phyloP scores from a whole-genome alignment of 1,140 invertebrate species.

The Pomacea maculata region DNA sequence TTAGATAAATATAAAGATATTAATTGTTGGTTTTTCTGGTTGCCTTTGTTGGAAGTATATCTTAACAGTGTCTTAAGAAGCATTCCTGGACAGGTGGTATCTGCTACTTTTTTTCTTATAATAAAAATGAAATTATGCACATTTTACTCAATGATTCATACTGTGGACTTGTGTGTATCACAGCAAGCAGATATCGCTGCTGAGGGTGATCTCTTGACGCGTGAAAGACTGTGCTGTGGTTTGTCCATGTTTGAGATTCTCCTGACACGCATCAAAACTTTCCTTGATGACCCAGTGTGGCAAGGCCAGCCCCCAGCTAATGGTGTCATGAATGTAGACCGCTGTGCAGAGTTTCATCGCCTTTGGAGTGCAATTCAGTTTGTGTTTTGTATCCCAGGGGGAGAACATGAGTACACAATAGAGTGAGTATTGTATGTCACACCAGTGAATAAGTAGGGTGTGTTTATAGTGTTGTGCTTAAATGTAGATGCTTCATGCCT shows the following conservation, averaged over 20 bases:
- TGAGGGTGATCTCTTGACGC: constrained; percentile 94
- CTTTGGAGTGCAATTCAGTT: constrained; percentile 99
- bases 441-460: no score
- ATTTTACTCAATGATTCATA: constrained; percentile 1
- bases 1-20: no score
- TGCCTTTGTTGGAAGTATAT: no score
- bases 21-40: no score
- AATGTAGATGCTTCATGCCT: no score
- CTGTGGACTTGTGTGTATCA: constrained; percentile 5
- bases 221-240: constrained; percentile 98
- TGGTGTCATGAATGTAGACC: constrained; percentile 95
- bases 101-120: no score
- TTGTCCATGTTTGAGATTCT: constrained; percentile 98
- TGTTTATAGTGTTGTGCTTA: no score
- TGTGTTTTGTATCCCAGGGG: constrained; percentile 96
- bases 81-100: no score
- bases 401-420: constrained; percentile 96
- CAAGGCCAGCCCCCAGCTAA: constrained; percentile 85
- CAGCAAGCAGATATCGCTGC: constrained; percentile 66
- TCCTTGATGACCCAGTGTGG: constrained; percentile 88
- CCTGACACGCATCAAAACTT: constrained; percentile 84
- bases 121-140: no score
- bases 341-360: constrained; percentile 97
- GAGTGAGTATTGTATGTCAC: constrained; percentile 76
- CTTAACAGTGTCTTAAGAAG: no score